A percentile compares a stretch with the other conserved stretches of the same genome.
Conservation (phyloP, 2,113 vertebrate species). For the Onychostruthus taczanowskii region DNA sequence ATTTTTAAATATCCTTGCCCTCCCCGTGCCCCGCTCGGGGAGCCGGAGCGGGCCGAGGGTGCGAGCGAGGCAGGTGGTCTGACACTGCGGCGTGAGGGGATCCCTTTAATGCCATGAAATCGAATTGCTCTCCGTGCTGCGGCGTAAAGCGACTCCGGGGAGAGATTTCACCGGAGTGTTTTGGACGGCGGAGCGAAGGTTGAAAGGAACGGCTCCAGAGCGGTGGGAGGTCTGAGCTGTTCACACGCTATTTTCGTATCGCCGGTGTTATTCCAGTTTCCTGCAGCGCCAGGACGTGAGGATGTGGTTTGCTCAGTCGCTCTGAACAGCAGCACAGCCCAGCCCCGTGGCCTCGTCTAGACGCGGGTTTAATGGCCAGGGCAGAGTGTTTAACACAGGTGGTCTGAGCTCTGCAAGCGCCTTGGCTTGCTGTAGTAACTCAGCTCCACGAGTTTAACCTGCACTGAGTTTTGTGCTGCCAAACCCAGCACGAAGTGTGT, state of each 20-base stretch:
- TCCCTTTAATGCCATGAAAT: neutral
- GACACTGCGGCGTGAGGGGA: neutral
- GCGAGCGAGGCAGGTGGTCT: conserved; percentile 11
- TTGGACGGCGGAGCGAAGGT: neutral
- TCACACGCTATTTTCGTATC: neutral
- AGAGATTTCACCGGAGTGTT: neutral
- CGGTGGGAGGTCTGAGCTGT: conserved; percentile 34
- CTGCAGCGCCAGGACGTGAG: neutral
- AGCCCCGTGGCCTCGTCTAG: neutral
- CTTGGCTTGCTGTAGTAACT: neutral
- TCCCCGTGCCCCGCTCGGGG: fast-evolving
- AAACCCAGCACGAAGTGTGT: neutral
- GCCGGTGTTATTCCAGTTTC: neutral
- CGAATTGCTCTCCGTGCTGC: neutral
- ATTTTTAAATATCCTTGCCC: fast-evolving
- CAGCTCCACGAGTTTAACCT: neutral
- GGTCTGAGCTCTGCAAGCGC: neutral
- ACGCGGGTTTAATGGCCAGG: neutral
- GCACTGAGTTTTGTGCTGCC: neutral
- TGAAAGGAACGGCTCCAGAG: neutral
- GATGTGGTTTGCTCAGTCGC: conserved; percentile 21
- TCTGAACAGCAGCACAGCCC: neutral
- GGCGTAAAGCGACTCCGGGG: neutral
- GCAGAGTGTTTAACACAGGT: neutral
- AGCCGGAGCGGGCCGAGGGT: neutral